Conservation (phyloP, 2,797 vertebrate species). For the Sus cebifrons region DNA sequence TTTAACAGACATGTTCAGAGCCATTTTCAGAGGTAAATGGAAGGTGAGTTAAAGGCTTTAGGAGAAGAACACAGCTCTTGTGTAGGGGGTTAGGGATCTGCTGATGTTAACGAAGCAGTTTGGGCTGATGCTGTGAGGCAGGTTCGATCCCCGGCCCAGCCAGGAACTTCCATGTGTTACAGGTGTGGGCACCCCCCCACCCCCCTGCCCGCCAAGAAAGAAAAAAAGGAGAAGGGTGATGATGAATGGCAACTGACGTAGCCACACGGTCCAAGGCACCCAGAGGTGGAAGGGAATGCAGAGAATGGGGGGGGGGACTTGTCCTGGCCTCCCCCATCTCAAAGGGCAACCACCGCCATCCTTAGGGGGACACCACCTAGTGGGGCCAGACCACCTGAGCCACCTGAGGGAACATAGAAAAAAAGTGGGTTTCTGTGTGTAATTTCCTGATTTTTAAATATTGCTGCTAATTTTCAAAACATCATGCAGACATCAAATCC, state of each 20-base stretch:
- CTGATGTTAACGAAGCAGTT: no score
- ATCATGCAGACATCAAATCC: not conserved
- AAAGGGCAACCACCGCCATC: not conserved
- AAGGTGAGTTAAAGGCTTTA: slow-evolving; percentile 52
- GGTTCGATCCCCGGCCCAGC: no score
- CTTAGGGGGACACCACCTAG: fast-evolving
- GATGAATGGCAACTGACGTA: not conserved
- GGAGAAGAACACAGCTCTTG: not conserved
- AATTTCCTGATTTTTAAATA: not conserved
- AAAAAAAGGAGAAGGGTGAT: not conserved
- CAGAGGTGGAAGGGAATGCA: not conserved
- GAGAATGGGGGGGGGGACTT: not conserved
- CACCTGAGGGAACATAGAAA: not conserved
- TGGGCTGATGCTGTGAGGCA: no score
- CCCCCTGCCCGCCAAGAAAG: no score
- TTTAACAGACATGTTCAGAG: slow-evolving; percentile 71
- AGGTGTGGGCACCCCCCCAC: no score
- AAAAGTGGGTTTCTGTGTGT: not conserved
- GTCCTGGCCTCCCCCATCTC: not conserved
- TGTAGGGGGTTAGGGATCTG: no score
- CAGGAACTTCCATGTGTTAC: no score
- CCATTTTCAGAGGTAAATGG: slow-evolving; percentile 70
- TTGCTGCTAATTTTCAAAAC: not conserved
- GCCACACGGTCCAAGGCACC: no score
- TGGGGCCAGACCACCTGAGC: not conserved